phyloP scores from a whole-genome alignment of 2,113 vertebrate species.

The Rhinopithecus roxellana region DNA sequence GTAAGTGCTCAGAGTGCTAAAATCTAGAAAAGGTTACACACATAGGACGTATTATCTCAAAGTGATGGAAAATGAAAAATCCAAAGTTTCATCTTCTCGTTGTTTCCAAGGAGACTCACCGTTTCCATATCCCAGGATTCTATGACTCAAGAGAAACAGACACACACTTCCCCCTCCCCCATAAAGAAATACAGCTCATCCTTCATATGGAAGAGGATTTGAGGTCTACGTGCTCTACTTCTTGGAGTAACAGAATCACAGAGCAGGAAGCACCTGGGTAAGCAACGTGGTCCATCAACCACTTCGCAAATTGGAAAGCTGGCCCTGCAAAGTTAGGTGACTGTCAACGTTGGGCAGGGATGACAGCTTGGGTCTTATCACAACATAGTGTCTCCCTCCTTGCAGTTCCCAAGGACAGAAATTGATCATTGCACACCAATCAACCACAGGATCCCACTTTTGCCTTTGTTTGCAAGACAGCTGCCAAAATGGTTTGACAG shows the following conservation, averaged over 20 bases:
- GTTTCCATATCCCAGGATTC: neutral
- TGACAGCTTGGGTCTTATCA: neutral
- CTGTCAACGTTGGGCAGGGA: neutral
- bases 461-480: neutral
- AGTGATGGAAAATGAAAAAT: constrained; percentile 43
- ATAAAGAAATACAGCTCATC: neutral
- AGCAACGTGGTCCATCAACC: neutral
- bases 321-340: neutral
- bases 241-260: neutral
- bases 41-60: constrained; percentile 41
- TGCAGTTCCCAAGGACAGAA: neutral
- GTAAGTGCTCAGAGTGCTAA: neutral
- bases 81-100: constrained; percentile 19
- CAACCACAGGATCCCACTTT: neutral
- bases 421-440: fast-evolving
- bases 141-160: neutral
- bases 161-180: neutral
- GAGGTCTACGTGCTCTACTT: neutral
- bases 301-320: neutral
- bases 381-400: neutral
- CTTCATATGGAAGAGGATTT: neutral
- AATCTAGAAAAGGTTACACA: constrained; percentile 28
- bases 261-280: neutral
- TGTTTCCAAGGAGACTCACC: constrained; percentile 68
- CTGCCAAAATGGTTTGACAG: no score